These are phyloP conservation scores for Dioctria rufipes DNA, from an alignment of 2,888 invertebrate genomes.

Conservation along the genomic window DNA sequence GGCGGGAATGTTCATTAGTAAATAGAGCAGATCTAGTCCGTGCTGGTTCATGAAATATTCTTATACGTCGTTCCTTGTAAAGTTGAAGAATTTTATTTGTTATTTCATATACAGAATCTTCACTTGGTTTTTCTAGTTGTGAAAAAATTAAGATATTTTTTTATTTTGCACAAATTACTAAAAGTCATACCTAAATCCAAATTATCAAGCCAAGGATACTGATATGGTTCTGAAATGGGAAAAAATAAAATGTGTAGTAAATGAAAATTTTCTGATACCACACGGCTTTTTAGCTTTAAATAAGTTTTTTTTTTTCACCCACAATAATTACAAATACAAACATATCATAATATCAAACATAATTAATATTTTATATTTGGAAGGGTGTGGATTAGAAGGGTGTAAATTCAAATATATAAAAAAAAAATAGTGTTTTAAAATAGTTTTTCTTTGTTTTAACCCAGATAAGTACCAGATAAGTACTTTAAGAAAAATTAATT, in stretches of 20 bases:
- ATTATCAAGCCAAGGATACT: slow-evolving; percentile 52
- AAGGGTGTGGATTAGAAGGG: neutral
- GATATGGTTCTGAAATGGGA: slow-evolving; percentile 33
- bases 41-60: slow-evolving; percentile 66
- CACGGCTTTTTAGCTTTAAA: too few relatives aligned
- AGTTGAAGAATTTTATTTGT: slow-evolving; percentile 66
- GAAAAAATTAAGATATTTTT: slow-evolving; percentile 19
- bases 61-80: slow-evolving; percentile 66
- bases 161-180: neutral
- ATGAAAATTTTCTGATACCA: too few relatives aligned
- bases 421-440: neutral
- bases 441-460: too few relatives aligned
- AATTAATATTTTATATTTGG: neutral
- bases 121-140: slow-evolving; percentile 65
- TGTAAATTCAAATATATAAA: neutral
- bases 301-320: too few relatives aligned
- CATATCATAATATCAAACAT: neutral
- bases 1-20: slow-evolving; percentile 65
- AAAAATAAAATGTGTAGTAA: too few relatives aligned
- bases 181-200: slow-evolving; percentile 36
- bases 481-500: too few relatives aligned
- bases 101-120: slow-evolving; percentile 66
- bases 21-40: slow-evolving; percentile 66
- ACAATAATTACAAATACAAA: too few relatives aligned
- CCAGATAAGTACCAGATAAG: too few relatives aligned